Base-by-base conservation (phyloP, 1,140 invertebrate species). In the Drosophila eugracilis region DNA sequence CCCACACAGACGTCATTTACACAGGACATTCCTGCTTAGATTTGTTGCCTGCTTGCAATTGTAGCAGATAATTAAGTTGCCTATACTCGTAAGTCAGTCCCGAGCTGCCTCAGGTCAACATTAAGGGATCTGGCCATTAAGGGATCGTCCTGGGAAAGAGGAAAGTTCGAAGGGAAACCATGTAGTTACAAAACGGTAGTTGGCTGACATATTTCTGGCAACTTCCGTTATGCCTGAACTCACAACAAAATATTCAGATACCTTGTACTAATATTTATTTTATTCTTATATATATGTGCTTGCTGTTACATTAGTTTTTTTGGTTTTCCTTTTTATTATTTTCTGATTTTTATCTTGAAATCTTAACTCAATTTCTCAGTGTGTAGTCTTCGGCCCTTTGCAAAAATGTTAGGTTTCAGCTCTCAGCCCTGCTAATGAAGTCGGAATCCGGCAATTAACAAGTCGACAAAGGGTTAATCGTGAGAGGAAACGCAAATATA, bases 1-100 rank as follows among this genome's bases (percentile, higher is more conserved):
- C 53, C 65, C 59, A 54, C 44, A 47, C 49, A 59, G 37, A 49
- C 28, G 22, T 41, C 42, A 12, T 19, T 17, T n/a, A 17, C 32
- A 15, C 65, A 83, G 79, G 70, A 79, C 80, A 83, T 83, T 85
- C 80, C 80, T 44, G 79, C 74, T 76, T 73, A 86, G 81, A 85
- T 86, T 86, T 86, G 81, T 77, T 85, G 83, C 59, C 75, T 62
- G 63, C 79, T 75, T 72, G 71, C 85, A 85, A 84, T 78, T 84
- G 79, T 84, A 77, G 59, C 78, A 74, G 81, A 86, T 86, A 86
- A 86, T 86, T 86, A 86, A 86, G 81, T 81, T 81, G 77, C 67
- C 30, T 48, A 39, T 52, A 26, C 67, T 85, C 63, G 55, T 67
- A 65, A 63, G 58, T 77, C 67, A 59, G 67, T 72, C 39, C 57